Evolutionary conservation across 2,888 invertebrate species (phyloP), one percentile per base, ranked within the genome.

Genomic region (Athetis lepigone): DNA sequence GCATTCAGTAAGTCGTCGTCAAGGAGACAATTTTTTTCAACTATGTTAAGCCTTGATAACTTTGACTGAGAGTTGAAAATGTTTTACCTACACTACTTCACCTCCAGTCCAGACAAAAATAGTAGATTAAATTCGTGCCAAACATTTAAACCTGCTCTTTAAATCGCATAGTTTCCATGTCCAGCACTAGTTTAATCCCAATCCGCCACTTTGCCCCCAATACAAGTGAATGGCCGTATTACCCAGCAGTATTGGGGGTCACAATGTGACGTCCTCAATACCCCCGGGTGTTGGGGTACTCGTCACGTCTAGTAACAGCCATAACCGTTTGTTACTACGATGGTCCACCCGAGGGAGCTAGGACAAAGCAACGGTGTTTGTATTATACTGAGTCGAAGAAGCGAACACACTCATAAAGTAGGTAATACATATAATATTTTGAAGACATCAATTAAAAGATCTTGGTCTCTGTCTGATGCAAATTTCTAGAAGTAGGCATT

Each of bases 311-410:
- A 45, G 59, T 68, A 52, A 69, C 64, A 50, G 69, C 74, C 43
- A 74, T 77, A 79, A 79, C 58, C 57, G 74, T 70, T 70, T 64
- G 69, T 65, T 58, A 54, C 52, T 62, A 33, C 25, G 52, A 59
- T 67, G 57, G 23, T 27, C 36, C 21, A 5, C 62, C 27, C 45
- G 2, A 11, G 58, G 51, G 70, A 49, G 13, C 7, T 18, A 13
- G 51, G 40, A 55, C 60, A 59, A 69, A 65, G 57, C 61, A 59
- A 61, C 51, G 42, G 37, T 55, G 61, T 67, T 76, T 75, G 50
- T 54, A 43, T 70, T 67, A 46, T 29, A 21, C 40, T 13, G 23
- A 47, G 23, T 16, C 42, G 55, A 69, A 47, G 39, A 45, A 58
- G 47, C n/a, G 19, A n/a, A n/a, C n/a, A n/a, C n/a, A n/a, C n/a